Evolutionary conservation across 1,140 invertebrate genomes (phyloP), one percentile per base, ranked within the genome.

Genomic region (Drosophila punjabiensis): DNA sequence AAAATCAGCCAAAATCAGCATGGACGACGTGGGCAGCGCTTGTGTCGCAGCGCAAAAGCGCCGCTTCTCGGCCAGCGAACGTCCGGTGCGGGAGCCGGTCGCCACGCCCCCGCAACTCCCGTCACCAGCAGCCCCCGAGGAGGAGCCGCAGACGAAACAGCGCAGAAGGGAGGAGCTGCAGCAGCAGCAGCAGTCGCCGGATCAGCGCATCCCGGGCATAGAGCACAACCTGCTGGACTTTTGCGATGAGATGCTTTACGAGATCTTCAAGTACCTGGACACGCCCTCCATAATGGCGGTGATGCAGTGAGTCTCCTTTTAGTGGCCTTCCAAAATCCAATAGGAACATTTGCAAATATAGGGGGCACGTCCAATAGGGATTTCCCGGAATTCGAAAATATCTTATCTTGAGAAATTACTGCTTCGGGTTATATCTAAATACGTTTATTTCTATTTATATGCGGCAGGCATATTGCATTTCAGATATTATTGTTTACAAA

Each of bases 241-340:
- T 55, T 94, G 94, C 9, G 94, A 95, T 78, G 94, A 95, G 84
- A 82, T 95, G 39, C 83, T 95, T 16, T 88, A 94, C 63, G 93
- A 94, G 76, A 94, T 95, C 74, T 93, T 94, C 53, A 94, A 94
- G 69, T 93, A 93, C 88, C 78, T 95, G 39, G 79, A 93, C 76
- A 93, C 94, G 3, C 91, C 93, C 60, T 94, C 94, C 79, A 92
- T 95, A 8, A 76, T 94, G 84, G 85, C 94, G 47, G 39, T 95
- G 58, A 93, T 93, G 70, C 93, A 93, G 94, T 95, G 81, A 94
- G 84, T 67, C 10, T 14, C 24, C n/a, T 39, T 18, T 60, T 60
- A 2, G 14, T 6, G 35, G 24, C 8, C 7, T 43, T 24, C 18
- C 33, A 6, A 5, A 8, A 18, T 41, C 24, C 35, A 11, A 1